Base-by-base conservation (phyloP, 2,113 vertebrate genomes). In the Oceanodroma tethys region DNA sequence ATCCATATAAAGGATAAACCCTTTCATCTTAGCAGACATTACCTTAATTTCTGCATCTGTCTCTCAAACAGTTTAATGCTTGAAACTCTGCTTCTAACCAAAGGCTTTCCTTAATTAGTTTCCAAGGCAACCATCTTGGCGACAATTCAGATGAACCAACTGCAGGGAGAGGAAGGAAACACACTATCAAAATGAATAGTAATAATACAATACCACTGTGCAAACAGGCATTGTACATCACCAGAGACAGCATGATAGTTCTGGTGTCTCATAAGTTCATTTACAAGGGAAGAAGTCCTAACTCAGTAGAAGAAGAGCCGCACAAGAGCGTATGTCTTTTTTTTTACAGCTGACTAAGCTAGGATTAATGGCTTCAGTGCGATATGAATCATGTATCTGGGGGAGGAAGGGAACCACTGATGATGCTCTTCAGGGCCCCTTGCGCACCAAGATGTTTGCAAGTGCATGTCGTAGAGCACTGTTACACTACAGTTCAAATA, bases 31-130 rank as follows among this genome's bases (percentile, higher is more conserved):
- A 92, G 93, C 71, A 97, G 79, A 92, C 96, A 97, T 98, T 97
- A 97, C 97, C 96, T 98, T 98, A 97, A 98, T 98, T 98, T 98
- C 95, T 91, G 86, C 97, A 95, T 98, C 95, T 96, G 88, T 88
- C 94, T 97, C 84, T 97, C 94, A 95, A 97, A 97, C 95, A 96
- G 90, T 58, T 62, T 86, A 97, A 96, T 97, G 95, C 79, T 97
- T 97, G 90, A 97, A 98, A 98, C 72, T 91, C 84, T 89, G 97
- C 95, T 96, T 66, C 84, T 84, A 96, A 88, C 95, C 88, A 91
- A 89, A 97, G 89, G 88, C 86, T 90, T 88, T 97, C 96, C 90
- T 97, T 92, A 95, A 96, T 97, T 97, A 95, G 97, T 98, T 97
- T 97, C 98, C 97, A 97, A 96, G 94, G 97, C 96, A 98, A 98